A percentile compares a stretch with the other conserved stretches of the same genome.
Conservation (phyloP, 2,113 vertebrate species). For the Phyllostomus hastatus region DNA sequence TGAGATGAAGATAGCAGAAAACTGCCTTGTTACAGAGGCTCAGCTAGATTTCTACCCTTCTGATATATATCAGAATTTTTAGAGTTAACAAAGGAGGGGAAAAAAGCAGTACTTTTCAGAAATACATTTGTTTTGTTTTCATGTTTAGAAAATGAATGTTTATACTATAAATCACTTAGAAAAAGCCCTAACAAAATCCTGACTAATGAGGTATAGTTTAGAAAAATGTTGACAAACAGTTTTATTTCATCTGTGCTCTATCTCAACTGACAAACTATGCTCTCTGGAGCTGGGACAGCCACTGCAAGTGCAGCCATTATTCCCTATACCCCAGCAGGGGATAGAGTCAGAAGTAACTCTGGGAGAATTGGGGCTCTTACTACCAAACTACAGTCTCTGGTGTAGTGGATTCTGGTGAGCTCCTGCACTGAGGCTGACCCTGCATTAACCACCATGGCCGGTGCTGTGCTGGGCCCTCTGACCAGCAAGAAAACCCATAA, state of each 20-base stretch:
- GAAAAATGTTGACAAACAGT: background rate
- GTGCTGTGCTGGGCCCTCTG: background rate
- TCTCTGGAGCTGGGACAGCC: background rate
- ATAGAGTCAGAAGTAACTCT: background rate
- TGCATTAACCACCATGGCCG: background rate
- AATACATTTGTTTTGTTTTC: background rate
- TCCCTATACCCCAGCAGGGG: too few relatives aligned
- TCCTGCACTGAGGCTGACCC: background rate
- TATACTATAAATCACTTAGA: background rate
- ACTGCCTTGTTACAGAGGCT: background rate
- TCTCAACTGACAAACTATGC: background rate
- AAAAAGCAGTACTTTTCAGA: background rate
- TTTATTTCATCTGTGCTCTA: background rate
- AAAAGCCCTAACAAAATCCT: background rate
- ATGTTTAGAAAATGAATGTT: background rate
- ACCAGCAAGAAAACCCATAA: background rate
- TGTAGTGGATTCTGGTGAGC: background rate
- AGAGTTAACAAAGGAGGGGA: background rate
- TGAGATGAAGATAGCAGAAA: background rate
- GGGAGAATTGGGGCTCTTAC: background rate
- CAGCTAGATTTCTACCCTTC: background rate
- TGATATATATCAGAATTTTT: background rate
- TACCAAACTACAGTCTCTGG: background rate
- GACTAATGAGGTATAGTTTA: background rate
- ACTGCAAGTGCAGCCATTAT: background rate